phyloP scores from a whole-genome alignment of 2,113 vertebrate genomes.

The Nanorana parkeri region DNA sequence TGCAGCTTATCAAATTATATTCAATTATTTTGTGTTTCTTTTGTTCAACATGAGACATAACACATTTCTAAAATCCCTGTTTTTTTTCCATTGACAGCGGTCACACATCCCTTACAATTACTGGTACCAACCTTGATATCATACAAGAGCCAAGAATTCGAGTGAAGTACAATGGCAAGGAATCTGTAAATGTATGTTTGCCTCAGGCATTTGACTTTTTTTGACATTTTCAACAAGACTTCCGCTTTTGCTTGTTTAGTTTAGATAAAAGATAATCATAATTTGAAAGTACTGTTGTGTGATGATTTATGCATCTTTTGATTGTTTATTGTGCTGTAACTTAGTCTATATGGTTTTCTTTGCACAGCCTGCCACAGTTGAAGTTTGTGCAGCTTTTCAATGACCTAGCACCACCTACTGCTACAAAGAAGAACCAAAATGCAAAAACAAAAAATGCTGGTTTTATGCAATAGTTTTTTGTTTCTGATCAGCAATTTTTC shows the following conservation, averaged over 20 bases:
- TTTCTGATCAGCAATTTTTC: too few relatives aligned
- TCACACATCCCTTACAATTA: conserved; percentile 90
- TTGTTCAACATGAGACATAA: not conserved
- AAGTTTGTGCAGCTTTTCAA: not conserved
- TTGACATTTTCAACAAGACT: not conserved
- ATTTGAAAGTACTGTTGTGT: not conserved
- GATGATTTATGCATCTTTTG: conserved; percentile 19
- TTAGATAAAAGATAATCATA: not conserved
- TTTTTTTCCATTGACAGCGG: conserved; percentile 75
- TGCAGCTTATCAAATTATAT: too few relatives aligned
- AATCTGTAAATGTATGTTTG: conserved; percentile 92
- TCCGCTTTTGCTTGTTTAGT: conserved; percentile 7
- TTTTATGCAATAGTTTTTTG: too few relatives aligned
- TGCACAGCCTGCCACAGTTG: not conserved
- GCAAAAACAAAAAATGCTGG: too few relatives aligned
- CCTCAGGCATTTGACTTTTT: conserved; percentile 67
- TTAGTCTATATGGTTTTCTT: not conserved
- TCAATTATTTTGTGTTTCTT: not conserved
- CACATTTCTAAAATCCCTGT: not conserved
- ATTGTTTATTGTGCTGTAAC: conserved; percentile 16
- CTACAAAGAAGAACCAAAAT: too few relatives aligned
- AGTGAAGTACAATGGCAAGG: conserved; percentile 89
- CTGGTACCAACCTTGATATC: conserved; percentile 93
- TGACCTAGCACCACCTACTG: conserved; percentile 21
- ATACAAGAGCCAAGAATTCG: conserved; percentile 94